Conservation (phyloP, 2,113 vertebrate species). For the Nycticorax nycticorax region DNA sequence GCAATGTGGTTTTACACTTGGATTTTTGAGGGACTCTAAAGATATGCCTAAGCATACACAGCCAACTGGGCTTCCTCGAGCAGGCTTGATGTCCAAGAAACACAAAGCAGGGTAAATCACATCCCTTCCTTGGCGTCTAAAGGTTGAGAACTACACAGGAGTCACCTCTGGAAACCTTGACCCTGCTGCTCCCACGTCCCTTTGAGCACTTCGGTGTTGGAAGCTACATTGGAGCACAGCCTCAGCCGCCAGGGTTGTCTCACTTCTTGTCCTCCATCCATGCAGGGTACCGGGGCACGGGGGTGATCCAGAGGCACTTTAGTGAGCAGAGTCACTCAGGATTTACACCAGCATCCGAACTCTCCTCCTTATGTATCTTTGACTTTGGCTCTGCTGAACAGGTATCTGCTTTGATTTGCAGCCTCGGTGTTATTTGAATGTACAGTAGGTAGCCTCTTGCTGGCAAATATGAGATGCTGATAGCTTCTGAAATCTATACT, state of each 20-base stretch:
- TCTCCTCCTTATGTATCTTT: background rate
- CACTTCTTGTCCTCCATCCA: background rate
- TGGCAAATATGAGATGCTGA: background rate
- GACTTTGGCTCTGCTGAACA: background rate
- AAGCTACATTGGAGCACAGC: background rate
- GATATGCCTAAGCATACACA: background rate
- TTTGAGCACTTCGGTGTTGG: background rate
- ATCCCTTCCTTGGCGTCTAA: background rate
- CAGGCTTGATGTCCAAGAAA: background rate
- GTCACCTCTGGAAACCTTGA: background rate
- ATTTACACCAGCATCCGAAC: background rate
- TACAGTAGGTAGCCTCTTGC: background rate
- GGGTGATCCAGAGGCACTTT: background rate
- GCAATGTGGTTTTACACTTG: background rate
- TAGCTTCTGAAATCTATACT: background rate
- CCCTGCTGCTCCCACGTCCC: background rate
- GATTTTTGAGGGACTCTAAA: background rate
- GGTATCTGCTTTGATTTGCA: background rate
- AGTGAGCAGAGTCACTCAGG: background rate
- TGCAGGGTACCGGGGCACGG: background rate
- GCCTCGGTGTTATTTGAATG: background rate
- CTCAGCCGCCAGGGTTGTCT: rapidly evolving
- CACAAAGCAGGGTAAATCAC: rapidly evolving
- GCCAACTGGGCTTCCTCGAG: background rate
- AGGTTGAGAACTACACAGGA: background rate